Conservation (phyloP, 2,797 vertebrate species). For the Sebastolobus altivelis region DNA sequence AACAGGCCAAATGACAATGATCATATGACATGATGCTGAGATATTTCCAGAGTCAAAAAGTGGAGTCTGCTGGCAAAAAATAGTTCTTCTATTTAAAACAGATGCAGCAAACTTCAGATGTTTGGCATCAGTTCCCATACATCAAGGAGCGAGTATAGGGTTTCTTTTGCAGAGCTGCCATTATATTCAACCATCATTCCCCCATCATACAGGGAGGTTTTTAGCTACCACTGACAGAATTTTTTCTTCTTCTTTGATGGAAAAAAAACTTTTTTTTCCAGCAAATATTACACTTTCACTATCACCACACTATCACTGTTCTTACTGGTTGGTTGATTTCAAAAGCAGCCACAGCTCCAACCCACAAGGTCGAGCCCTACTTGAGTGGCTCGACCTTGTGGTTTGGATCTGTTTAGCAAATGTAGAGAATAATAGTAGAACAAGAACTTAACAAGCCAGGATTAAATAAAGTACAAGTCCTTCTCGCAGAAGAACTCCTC, state of each 20-base stretch:
- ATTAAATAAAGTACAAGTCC: not conserved
- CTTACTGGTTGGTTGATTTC: slow-evolving; percentile 26
- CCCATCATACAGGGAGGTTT: not conserved
- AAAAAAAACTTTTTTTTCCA: not conserved
- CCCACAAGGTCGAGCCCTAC: slow-evolving; percentile 31
- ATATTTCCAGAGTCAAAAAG: slow-evolving; percentile 43
- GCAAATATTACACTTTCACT: slow-evolving; percentile 20
- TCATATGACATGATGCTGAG: slow-evolving; percentile 16
- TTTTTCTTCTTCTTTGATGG: too few species aligned
- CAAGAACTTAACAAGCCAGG: slow-evolving; percentile 3
- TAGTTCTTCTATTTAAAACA: slow-evolving; percentile 58
- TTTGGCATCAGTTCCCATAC: slow-evolving; percentile 35
- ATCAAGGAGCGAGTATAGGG: slow-evolving; percentile 37
- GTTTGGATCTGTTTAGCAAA: slow-evolving; percentile 32
- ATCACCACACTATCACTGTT: slow-evolving; percentile 14
- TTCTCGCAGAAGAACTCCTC: not conserved
- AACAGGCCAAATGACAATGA: not conserved
- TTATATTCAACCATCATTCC: slow-evolving; percentile 31
- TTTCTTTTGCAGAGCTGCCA: slow-evolving; percentile 47
- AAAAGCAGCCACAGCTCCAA: slow-evolving; percentile 22
- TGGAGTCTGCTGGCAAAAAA: slow-evolving; percentile 38
- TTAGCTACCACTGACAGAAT: not conserved
- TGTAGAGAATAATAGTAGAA: slow-evolving; percentile 6
- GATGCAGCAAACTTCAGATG: slow-evolving; percentile 53
- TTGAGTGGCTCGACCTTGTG: slow-evolving; percentile 38